Percentiles rank a stretch among this genome's conserved stretches.
phyloP scores from a whole-genome alignment of 2,888 invertebrate genomes.

The Xiphydria camelus region DNA sequence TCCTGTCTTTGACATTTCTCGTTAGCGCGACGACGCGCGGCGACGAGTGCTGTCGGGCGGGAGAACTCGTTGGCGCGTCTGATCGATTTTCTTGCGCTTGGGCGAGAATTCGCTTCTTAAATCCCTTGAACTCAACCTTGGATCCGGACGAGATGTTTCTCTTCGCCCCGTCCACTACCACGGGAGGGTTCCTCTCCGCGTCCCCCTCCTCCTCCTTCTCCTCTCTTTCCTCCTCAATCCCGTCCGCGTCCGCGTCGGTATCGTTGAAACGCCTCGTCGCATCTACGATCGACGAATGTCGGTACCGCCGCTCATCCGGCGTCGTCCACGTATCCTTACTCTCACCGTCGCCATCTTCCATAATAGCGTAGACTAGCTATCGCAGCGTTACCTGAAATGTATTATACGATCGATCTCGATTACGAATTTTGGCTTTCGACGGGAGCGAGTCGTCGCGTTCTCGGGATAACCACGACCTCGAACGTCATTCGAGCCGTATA shows the following conservation, averaged over 20 bases:
- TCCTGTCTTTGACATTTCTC: constrained; percentile 28
- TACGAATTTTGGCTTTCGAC: too few species aligned
- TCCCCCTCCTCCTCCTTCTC: constrained; percentile 28
- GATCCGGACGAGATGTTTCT: constrained; percentile 24
- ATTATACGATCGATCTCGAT: too few species aligned
- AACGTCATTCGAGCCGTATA: too few species aligned
- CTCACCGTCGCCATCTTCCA: constrained; percentile 56
- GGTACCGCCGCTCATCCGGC: constrained; percentile 9
- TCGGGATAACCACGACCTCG: too few species aligned
- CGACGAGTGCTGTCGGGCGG: constrained; percentile 11
- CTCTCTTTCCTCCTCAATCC: constrained; percentile 24
- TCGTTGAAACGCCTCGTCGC: constrained; percentile 17
- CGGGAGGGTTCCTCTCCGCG: too few species aligned
- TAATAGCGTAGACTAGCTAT: constrained; percentile 39
- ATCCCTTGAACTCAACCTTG: constrained; percentile 45
- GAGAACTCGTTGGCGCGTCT: neutral
- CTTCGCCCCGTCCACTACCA: constrained; percentile 21
- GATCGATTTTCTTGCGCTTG: constrained; percentile 40
- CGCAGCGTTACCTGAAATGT: constrained; percentile 31
- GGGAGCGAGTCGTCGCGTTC: too few species aligned
- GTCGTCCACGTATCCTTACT: constrained; percentile 42
- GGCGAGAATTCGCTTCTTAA: constrained; percentile 48
- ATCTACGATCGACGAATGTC: constrained; percentile 17
- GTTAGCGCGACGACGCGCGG: constrained; percentile 3
- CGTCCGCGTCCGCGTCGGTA: constrained; percentile 15